Percentiles rank a stretch among this genome's conserved stretches.
These are phyloP conservation scores for Thereva unica DNA, from an alignment of 2,888 invertebrate species.

Conservation along the genomic window DNA sequence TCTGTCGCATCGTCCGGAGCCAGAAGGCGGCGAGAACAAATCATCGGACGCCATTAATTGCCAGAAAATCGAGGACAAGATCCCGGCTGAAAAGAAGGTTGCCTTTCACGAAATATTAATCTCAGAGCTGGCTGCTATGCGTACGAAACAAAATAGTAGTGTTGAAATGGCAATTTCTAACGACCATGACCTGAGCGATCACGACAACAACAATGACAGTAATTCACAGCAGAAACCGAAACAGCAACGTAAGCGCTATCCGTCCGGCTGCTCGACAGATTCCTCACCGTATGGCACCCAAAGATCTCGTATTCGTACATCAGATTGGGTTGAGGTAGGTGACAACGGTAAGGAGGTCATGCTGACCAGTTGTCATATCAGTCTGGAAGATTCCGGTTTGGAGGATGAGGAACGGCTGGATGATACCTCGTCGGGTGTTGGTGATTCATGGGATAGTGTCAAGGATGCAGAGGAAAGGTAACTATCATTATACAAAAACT, in stretches of 20 bases:
- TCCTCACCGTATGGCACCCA: conserved; percentile 58
- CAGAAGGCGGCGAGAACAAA: conserved; percentile 41
- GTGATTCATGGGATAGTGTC: conserved; percentile 59
- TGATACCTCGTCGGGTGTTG: conserved; percentile 57
- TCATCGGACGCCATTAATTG: background rate
- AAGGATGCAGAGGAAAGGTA: conserved; percentile 53
- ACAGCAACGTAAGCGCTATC: conserved; percentile 52
- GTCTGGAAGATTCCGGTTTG: conserved; percentile 61
- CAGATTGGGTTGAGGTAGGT: conserved; percentile 64
- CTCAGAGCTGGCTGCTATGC: conserved; percentile 71
- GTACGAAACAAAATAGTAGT: conserved; percentile 49
- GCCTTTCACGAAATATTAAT: conserved; percentile 70
- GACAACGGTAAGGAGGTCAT: conserved; percentile 63
- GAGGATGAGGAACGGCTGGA: conserved; percentile 59
- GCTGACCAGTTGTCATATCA: conserved; percentile 64
- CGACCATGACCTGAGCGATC: conserved; percentile 29
- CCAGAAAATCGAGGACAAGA: conserved; percentile 35
- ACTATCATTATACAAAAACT: conserved; percentile 9
- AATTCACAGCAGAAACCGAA: conserved; percentile 21
- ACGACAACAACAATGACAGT: conserved; percentile 42
- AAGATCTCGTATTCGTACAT: conserved; percentile 56
- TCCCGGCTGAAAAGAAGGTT: conserved; percentile 54
- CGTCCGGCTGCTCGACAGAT: conserved; percentile 57
- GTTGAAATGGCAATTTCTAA: conserved; percentile 14
- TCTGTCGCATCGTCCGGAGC: conserved; percentile 41